Evolutionary conservation across 2,797 vertebrate genomes (phyloP).

Genomic region (Liparis tanakae): DNA sequence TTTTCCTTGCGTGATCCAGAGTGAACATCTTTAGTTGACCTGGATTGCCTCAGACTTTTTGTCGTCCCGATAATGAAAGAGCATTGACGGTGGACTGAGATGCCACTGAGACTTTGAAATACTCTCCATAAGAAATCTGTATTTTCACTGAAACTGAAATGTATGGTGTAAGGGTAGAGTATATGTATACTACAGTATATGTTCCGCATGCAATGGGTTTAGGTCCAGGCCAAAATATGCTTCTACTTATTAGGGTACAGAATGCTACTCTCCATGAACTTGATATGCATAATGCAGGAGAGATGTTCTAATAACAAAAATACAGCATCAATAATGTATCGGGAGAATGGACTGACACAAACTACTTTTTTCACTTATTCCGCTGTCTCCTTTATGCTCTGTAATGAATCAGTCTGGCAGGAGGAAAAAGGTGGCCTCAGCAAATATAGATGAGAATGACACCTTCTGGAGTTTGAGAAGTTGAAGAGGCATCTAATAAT

Average conservation of each 20-base stretch:
- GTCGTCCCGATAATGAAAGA: conserved; percentile 5
- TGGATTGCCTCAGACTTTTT: conserved; percentile 36
- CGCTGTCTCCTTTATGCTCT: conserved; percentile 51
- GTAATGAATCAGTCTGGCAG: conserved; percentile 69
- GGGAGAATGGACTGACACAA: conserved; percentile 41
- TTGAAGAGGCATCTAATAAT: conserved; percentile 71
- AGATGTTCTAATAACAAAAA: conserved; percentile 63
- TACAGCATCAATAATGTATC: conserved; percentile 63
- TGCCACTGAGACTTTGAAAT: conserved; percentile 12
- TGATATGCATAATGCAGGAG: conserved; percentile 57
- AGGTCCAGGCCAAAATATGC: conserved; percentile 31
- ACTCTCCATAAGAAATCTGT: conserved; percentile 3
- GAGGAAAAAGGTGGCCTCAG: conserved; percentile 54
- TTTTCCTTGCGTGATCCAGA: conserved; percentile 41
- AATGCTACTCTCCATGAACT: conserved; percentile 57
- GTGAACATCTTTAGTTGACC: conserved; percentile 30
- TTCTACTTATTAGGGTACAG: conserved; percentile 38
- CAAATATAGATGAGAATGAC: conserved; percentile 72
- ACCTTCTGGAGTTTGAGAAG: conserved; percentile 73
- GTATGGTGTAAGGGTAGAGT: neutral
- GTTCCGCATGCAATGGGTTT: conserved; percentile 22
- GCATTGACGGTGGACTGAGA: conserved; percentile 10
- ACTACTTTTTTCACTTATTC: conserved; percentile 37
- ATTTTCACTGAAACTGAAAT: conserved; percentile 19
- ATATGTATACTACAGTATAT: conserved; percentile 10